Conservation (phyloP, 2,797 vertebrate genomes). For the Oreortyx pictus region DNA sequence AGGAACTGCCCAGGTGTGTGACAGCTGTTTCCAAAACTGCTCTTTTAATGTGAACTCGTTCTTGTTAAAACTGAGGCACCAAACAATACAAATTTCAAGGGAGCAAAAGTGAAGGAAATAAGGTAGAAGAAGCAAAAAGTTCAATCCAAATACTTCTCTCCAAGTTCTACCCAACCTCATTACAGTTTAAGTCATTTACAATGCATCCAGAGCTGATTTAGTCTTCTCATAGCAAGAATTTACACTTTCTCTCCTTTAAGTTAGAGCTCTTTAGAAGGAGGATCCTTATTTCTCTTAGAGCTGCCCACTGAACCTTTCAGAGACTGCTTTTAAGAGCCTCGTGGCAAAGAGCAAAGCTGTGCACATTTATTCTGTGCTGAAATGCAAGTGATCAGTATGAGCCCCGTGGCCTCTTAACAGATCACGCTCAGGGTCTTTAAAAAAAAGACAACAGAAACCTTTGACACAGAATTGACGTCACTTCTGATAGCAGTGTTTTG, state of each 20-base stretch:
- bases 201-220: neutral
- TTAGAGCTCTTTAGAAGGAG: neutral
- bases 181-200: neutral
- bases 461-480: neutral
- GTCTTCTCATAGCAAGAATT: neutral
- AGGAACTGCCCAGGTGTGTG: neutral
- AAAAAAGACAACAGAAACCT: neutral
- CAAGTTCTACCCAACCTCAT: neutral
- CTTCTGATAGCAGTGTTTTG: constrained; percentile 20
- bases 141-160: neutral
- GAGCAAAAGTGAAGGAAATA: neutral
- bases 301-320: neutral
- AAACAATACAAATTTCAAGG: neutral
- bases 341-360: neutral
- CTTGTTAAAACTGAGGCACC: neutral
- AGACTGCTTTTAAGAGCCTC: neutral
- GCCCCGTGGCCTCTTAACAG: neutral
- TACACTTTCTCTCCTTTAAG: neutral
- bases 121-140: neutral
- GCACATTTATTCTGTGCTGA: neutral
- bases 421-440: neutral
- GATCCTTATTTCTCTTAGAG: neutral
- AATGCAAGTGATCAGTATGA: neutral
- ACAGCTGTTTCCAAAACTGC: neutral
- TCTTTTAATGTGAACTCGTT: neutral